These are phyloP conservation scores for Lepas anatifera DNA, from an alignment of 2,888 invertebrate genomes.

Conservation along the genomic window DNA sequence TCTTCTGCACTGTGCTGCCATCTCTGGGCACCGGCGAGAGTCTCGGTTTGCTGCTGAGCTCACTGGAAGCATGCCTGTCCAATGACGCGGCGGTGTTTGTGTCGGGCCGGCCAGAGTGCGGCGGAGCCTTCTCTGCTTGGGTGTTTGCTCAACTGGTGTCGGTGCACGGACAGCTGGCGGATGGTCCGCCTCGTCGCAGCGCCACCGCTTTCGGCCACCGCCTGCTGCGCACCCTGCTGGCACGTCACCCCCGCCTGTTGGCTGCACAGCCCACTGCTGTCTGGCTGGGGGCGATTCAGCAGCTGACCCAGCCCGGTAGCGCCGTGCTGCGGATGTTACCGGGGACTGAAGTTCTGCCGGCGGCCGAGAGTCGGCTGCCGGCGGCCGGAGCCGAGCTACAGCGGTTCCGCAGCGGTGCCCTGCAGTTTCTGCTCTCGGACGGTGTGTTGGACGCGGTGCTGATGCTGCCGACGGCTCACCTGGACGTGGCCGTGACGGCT, in stretches of 20 bases:
- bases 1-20: background rate
- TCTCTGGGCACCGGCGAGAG: background rate
- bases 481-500: background rate
- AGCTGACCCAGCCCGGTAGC: background rate
- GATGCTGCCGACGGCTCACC: background rate
- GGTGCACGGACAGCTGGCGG: background rate
- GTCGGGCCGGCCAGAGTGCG: background rate
- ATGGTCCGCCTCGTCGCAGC: background rate
- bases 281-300: background rate
- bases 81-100: background rate
- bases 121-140: background rate
- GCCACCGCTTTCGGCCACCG: background rate
- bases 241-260: background rate
- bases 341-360: too few relatives aligned
- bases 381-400: background rate
- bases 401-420: background rate
- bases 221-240: background rate
- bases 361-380: background rate
- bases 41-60: background rate
- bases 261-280: background rate
- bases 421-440: background rate
- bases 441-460: background rate
- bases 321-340: background rate
- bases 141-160: background rate
- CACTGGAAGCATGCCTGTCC: background rate